A percentile compares a stretch with the other conserved stretches of the same genome.
These are phyloP conservation scores for Platichthys flesus DNA, from an alignment of 2,113 vertebrate species.

Conservation along the genomic window DNA sequence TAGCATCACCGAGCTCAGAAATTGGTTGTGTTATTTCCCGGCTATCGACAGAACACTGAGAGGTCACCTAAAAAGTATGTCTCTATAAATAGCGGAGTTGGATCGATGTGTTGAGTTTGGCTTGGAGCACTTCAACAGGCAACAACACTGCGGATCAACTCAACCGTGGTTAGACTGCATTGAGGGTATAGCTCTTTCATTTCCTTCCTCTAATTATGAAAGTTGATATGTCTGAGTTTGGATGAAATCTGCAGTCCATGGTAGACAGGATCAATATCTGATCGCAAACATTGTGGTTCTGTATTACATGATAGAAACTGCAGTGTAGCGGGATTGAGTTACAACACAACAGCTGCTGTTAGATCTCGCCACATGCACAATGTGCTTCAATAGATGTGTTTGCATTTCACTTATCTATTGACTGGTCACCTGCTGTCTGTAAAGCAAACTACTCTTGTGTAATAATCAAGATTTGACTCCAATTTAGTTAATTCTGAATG, in stretches of 20 bases:
- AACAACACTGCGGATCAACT: constrained; percentile 10
- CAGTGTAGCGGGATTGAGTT: not conserved
- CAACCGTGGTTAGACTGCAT: not conserved
- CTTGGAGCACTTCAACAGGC: not conserved
- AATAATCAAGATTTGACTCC: not conserved
- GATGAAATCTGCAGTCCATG: not conserved
- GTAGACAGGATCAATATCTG: not conserved
- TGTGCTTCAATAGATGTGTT: not conserved
- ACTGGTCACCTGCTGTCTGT: not conserved
- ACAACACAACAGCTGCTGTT: not conserved
- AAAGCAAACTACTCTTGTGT: not conserved
- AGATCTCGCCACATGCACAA: not conserved
- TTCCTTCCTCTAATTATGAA: not conserved
- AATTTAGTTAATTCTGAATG: not conserved
- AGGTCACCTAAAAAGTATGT: constrained; percentile 11
- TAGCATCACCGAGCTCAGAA: constrained; percentile 15
- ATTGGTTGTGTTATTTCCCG: constrained; percentile 17
- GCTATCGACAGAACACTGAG: constrained; percentile 14
- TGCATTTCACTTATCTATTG: not conserved
- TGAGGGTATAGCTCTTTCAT: not conserved
- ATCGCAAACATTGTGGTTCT: not conserved
- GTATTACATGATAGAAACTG: not conserved
- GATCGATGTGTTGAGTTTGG: constrained; percentile 31
- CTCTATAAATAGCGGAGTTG: constrained; percentile 16
- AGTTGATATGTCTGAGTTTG: not conserved